Evolutionary conservation across 37 sponge, comb jelly and placozoan species (phyloP).

Genomic region (Ianthella basta): DNA sequence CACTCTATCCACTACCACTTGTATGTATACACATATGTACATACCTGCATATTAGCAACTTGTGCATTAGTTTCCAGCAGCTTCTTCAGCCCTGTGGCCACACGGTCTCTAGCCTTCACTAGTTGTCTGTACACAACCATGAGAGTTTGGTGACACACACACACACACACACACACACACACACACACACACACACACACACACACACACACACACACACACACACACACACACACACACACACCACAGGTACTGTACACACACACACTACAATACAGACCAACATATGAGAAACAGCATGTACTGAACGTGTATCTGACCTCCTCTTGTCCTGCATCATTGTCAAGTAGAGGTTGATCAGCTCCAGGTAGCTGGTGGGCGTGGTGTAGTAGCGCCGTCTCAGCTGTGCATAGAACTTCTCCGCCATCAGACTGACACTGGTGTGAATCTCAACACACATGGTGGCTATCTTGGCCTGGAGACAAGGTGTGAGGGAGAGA

Average conservation of each 20-base stretch:
- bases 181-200: background rate
- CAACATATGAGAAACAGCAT: too few species aligned
- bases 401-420: conserved; percentile 93
- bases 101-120: conserved; percentile 75
- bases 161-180: background rate
- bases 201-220: background rate
- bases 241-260: background rate
- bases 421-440: conserved; percentile 87
- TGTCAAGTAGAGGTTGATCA: conserved; percentile 92
- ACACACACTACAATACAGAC: background rate
- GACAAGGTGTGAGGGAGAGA: background rate
- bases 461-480: conserved; percentile 63
- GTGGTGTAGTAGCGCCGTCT: conserved; percentile 96
- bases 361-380: conserved; percentile 98
- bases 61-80: conserved; percentile 95
- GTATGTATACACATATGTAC: too few species aligned
- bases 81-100: conserved; percentile 96
- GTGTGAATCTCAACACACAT: conserved; percentile 99
- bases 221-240: background rate
- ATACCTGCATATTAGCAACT: conserved; percentile 90
- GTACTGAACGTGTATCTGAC: too few species aligned
- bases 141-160: background rate
- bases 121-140: conserved; percentile 68
- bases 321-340: conserved; percentile 96
- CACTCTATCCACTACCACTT: too few species aligned